Conservation (phyloP, 1,140 invertebrate genomes). For the Orius laevigatus region DNA sequence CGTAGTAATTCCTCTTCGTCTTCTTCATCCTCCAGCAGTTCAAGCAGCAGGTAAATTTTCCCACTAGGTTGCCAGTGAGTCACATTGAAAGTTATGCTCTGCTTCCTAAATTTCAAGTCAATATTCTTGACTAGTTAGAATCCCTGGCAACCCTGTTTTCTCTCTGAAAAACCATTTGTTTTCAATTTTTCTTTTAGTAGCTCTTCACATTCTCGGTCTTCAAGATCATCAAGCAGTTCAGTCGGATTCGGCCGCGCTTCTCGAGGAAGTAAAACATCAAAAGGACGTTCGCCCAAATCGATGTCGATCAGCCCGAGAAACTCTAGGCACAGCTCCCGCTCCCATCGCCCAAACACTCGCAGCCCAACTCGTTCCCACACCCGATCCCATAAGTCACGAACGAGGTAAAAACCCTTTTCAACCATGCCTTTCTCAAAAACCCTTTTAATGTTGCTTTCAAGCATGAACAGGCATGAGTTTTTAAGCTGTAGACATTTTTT, state of each 20-base stretch:
- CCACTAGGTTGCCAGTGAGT: conserved; percentile 16
- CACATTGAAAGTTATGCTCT: background rate
- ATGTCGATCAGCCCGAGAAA: conserved; percentile 11
- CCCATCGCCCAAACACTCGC: background rate
- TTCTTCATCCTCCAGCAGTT: conserved; percentile 15
- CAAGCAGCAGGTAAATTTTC: conserved; percentile 18
- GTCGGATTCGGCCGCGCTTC: conserved; percentile 5
- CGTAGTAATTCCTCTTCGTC: conserved; percentile 11
- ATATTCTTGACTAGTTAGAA: background rate
- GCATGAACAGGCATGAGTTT: too few relatives aligned
- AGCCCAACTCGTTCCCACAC: conserved; percentile 8
- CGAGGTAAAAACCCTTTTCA: conserved; percentile 10
- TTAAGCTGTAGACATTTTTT: too few relatives aligned
- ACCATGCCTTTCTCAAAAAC: too few relatives aligned
- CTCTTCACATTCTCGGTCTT: conserved; percentile 8
- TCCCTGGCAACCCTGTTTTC: background rate
- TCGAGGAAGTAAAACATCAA: background rate
- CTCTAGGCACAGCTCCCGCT: conserved; percentile 7
- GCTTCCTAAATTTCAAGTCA: background rate
- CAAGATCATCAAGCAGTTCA: conserved; percentile 7
- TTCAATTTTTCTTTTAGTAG: conserved; percentile 1
- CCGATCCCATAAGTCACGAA: conserved; percentile 11
- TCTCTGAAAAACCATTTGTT: background rate
- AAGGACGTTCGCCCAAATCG: conserved; percentile 13
- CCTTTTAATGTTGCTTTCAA: too few relatives aligned